phyloP scores from a whole-genome alignment of 2,888 invertebrate genomes.

The Cephus pygmeus region DNA sequence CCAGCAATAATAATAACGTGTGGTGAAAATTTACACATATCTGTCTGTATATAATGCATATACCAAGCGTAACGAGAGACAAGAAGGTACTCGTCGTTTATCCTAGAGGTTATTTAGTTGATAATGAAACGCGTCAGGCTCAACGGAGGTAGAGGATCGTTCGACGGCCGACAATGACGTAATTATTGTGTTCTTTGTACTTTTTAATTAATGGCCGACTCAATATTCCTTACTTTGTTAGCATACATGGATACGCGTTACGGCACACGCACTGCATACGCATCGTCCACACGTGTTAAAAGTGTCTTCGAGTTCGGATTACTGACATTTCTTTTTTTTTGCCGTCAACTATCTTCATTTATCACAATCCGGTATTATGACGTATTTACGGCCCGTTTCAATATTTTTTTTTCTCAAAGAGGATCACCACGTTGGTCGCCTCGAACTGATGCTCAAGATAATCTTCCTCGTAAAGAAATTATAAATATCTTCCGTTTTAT shows the following conservation, averaged over 20 bases:
- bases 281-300: not conserved
- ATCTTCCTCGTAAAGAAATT: constrained; percentile 19
- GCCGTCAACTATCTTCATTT: not conserved
- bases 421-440: not conserved
- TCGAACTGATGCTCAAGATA: constrained; percentile 23
- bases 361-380: not conserved
- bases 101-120: not conserved
- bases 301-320: not conserved
- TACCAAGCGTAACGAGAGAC: not conserved
- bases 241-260: not conserved
- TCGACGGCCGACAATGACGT: not conserved
- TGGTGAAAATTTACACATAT: not conserved
- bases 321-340: not conserved
- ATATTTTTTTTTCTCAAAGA: not conserved
- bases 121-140: not conserved
- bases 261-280: not conserved
- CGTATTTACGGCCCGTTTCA: not conserved
- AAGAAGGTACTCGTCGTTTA: not conserved
- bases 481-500: not conserved
- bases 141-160: not conserved
- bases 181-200: not conserved
- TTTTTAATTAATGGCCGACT: not conserved
- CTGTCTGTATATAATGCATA: not conserved
- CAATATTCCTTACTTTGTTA: not conserved
- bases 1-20: not conserved